Conservation (phyloP, 2,113 vertebrate genomes). For the Zapus hudsonius region DNA sequence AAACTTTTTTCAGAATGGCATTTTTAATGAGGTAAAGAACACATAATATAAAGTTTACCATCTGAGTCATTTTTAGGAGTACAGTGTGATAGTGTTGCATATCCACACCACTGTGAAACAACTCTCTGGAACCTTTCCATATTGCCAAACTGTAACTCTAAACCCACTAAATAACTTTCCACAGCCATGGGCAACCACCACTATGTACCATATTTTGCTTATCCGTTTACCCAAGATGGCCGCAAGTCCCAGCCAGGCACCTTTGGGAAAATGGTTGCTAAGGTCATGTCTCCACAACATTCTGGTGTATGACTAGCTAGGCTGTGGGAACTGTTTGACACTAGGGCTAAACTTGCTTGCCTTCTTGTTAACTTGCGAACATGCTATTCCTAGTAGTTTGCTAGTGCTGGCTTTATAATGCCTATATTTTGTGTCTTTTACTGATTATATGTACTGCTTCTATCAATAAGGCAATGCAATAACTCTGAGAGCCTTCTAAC, state of each 20-base stretch:
- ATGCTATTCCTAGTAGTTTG: neutral
- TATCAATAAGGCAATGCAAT: neutral
- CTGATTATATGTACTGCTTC: neutral
- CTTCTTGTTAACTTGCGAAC: slow-evolving; percentile 58
- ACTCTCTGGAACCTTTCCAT: neutral
- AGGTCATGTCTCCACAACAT: neutral
- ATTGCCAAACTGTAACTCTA: slow-evolving; percentile 2
- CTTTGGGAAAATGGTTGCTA: slow-evolving; percentile 25
- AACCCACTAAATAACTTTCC: neutral
- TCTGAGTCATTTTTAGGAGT: slow-evolving; percentile 36
- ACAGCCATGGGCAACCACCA: neutral
- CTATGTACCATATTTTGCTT: neutral
- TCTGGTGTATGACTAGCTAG: slow-evolving; percentile 1
- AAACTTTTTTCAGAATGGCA: neutral
- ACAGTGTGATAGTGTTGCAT: neutral
- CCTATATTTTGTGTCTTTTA: neutral
- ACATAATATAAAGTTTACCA: slow-evolving; percentile 17
- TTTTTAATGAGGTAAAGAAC: neutral
- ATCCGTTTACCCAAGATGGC: neutral
- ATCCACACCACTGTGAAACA: slow-evolving; percentile 27
- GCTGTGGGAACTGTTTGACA: slow-evolving; percentile 2
- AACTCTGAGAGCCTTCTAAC: slow-evolving; percentile 16
- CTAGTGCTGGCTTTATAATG: slow-evolving; percentile 16
- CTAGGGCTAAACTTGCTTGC: slow-evolving; percentile 38
- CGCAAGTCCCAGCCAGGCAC: neutral